Percentiles rank a stretch among this genome's conserved stretches.
Evolutionary conservation across 2,888 invertebrate species (phyloP).

Genomic region (Spatulosminthurus flaviceps): DNA sequence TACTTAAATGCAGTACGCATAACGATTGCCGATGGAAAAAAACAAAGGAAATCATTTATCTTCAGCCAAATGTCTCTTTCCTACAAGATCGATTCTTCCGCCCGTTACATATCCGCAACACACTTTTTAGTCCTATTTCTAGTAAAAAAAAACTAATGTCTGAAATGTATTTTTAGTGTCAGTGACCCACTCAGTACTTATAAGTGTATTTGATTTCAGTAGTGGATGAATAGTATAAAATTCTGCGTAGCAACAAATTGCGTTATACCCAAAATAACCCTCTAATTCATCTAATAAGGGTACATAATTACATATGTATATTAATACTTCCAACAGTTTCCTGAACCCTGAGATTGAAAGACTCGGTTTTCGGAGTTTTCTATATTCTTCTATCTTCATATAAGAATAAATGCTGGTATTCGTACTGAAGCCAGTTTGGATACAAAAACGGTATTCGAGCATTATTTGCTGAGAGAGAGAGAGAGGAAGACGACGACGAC

Average conservation of each 20-base stretch:
- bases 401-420: too few species aligned
- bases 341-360: not conserved
- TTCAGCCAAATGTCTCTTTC: conserved; percentile 15
- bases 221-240: too few species aligned
- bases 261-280: too few species aligned
- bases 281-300: too few species aligned
- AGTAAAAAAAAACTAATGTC: too few species aligned
- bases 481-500: not conserved
- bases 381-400: not conserved
- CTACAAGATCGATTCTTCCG: conserved; percentile 15
- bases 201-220: too few species aligned
- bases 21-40: not conserved
- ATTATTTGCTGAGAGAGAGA: not conserved
- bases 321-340: too few species aligned
- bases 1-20: too few species aligned
- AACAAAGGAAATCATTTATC: conserved; percentile 23
- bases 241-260: too few species aligned
- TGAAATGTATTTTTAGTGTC: too few species aligned
- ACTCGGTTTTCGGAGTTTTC: not conserved
- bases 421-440: not conserved
- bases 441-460: not conserved
- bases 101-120: not conserved
- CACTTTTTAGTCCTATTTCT: not conserved
- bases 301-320: too few species aligned
- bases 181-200: too few species aligned